phyloP scores from a whole-genome alignment of 2,888 invertebrate genomes.

The Iphiclides podalirius region DNA sequence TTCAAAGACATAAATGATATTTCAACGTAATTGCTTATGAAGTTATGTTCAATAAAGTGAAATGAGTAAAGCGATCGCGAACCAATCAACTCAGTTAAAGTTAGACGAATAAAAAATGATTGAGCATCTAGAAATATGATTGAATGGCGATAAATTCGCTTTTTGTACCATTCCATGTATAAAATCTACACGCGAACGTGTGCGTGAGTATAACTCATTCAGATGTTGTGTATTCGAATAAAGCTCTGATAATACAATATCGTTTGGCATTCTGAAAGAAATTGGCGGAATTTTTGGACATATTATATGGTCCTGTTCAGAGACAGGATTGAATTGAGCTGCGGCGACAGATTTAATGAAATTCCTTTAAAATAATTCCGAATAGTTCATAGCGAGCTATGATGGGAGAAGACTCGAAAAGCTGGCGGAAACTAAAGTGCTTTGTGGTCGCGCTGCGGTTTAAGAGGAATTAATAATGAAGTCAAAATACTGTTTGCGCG shows the following conservation, averaged over 20 bases:
- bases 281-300: neutral
- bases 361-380: no score
- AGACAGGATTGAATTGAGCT: neutral
- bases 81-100: slow-evolving; percentile 9
- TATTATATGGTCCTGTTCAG: neutral
- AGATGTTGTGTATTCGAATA: neutral
- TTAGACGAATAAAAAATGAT: slow-evolving; percentile 20
- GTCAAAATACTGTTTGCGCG: neutral
- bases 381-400: no score
- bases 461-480: slow-evolving; percentile 2
- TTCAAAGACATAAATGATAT: neutral
- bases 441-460: slow-evolving; percentile 11
- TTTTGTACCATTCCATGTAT: slow-evolving; percentile 11
- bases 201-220: slow-evolving; percentile 5
- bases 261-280: neutral
- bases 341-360: neutral
- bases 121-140: slow-evolving; percentile 12
- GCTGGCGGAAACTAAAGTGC: no score
- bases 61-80: slow-evolving; percentile 3
- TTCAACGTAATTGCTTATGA: neutral
- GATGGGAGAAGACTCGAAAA: no score
- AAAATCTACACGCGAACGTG: slow-evolving; percentile 9
- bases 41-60: neutral
- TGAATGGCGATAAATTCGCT: slow-evolving; percentile 16
- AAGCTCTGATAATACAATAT: slow-evolving; percentile 1